Base-by-base conservation (phyloP, 2,888 invertebrate genomes). In the Drosophila algonquin region DNA sequence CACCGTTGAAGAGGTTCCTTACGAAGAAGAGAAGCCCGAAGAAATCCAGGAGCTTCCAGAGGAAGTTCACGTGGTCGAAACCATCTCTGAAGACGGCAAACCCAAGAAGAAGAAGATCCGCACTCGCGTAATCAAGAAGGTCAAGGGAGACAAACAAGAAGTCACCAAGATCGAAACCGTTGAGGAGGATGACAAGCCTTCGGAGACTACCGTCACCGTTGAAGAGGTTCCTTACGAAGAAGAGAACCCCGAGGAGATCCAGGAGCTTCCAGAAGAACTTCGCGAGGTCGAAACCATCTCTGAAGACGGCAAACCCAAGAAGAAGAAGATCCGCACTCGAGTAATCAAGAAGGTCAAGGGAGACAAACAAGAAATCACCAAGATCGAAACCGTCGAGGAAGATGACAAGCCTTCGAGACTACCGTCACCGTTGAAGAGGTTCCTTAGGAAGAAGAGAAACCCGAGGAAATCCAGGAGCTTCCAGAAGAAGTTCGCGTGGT, bases 61-160 rank as follows among this genome's bases (percentile, higher is more conserved):
- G 9, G 79, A 80, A 47, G 71, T 81, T 52, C 63, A 57, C 10
- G 58, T 75, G 3, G 45, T 74, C 32, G 58, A 70, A 72, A 64
- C 45, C 2, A 57, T 75, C 0, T 3, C 62, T 3, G 75, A 75
- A 57, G 75, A 75, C 10, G 75, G 75, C n/a, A 70, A 64, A 9
- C 75, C 75, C 1, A 75, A 53, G 40, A 75, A 63, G 55, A 75
- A 75, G 63, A 75, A 75, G 70, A 75, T 75, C 10, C 75, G 75
- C 40, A 75, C 75, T 50, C 75, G 75, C 2, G 70, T 75, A 1
- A 75, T 75, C 46, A 75, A 75, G 59, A 75, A 75, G 64, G 59
- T 75, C 14, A 72, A 72, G 72, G 72, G 72, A 5, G 63, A 63
- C 46, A 63, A 58, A 18, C 63, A 63, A 58, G 63, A 63, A 35